Evolutionary conservation across 2,888 invertebrate genomes (phyloP).

Genomic region (Caenorhabditis angaria): DNA sequence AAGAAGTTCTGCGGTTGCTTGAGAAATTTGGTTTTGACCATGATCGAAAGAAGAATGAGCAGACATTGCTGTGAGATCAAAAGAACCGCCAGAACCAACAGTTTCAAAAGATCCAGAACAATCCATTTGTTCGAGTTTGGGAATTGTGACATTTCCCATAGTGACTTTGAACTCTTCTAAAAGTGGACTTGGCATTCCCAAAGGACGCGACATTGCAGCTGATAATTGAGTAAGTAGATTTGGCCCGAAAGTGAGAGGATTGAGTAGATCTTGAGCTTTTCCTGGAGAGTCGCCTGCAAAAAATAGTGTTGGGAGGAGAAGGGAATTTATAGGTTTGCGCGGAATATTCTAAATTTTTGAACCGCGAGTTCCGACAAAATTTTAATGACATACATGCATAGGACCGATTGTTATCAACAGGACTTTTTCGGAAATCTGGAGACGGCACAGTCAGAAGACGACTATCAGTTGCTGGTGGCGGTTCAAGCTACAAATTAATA

Average conservation of each 20-base stretch:
- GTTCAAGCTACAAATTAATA: slow-evolving; percentile 25
- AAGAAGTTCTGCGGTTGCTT: slow-evolving; percentile 27
- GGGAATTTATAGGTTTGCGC: background rate
- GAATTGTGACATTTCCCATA: slow-evolving; percentile 3
- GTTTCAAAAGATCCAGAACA: slow-evolving; percentile 37
- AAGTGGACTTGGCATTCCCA: slow-evolving; percentile 23
- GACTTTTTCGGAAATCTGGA: slow-evolving; percentile 54
- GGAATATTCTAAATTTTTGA: background rate
- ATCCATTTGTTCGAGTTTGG: slow-evolving; percentile 42
- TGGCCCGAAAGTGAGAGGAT: slow-evolving; percentile 15
- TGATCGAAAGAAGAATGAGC: slow-evolving; percentile 33
- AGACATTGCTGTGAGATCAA: slow-evolving; percentile 26
- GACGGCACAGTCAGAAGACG: slow-evolving; percentile 58
- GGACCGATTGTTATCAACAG: slow-evolving; percentile 34
- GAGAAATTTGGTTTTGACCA: slow-evolving; percentile 8
- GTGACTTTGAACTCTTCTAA: slow-evolving; percentile 28
- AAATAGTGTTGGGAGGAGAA: background rate
- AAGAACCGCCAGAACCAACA: slow-evolving; percentile 21
- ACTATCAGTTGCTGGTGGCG: slow-evolving; percentile 43
- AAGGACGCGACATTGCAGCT: slow-evolving; percentile 31
- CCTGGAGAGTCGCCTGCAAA: slow-evolving; percentile 50
- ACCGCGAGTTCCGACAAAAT: background rate
- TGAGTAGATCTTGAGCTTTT: slow-evolving; percentile 27
- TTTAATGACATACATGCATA: slow-evolving; percentile 29
- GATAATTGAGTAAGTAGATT: slow-evolving; percentile 37